A percentile compares a stretch with the other conserved stretches of the same genome.
phyloP scores from a whole-genome alignment of 2,797 vertebrate species.

The Nyctalus aviator region DNA sequence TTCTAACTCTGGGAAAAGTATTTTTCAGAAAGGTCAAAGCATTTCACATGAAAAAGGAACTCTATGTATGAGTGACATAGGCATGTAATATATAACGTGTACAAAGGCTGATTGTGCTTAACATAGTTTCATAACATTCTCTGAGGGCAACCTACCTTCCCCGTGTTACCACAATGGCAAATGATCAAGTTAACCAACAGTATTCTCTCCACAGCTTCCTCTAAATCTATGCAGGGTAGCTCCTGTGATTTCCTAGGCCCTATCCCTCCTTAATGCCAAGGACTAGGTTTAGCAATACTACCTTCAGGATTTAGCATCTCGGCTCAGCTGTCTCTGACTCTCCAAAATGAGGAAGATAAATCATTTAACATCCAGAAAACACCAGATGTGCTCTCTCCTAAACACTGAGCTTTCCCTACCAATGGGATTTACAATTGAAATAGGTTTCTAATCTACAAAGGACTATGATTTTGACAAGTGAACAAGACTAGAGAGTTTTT shows the following conservation, averaged over 20 bases:
- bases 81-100: neutral
- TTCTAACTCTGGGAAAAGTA: constrained; percentile 38
- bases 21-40: constrained; percentile 31
- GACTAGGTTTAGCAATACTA: constrained; percentile 66
- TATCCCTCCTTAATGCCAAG: neutral
- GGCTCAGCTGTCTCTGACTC: constrained; percentile 32
- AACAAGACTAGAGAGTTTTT: constrained; percentile 23
- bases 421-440: constrained; percentile 77
- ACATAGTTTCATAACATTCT: constrained; percentile 48
- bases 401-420: constrained; percentile 36
- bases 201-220: neutral
- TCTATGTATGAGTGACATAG: neutral
- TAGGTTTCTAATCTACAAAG: constrained; percentile 65
- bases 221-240: neutral
- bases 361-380: constrained; percentile 78
- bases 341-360: constrained; percentile 74
- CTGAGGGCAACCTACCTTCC: neutral
- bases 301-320: constrained; percentile 70
- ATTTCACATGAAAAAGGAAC: constrained; percentile 58
- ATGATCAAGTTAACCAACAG: constrained; percentile 32
- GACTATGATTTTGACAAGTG: constrained; percentile 56
- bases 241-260: constrained; percentile 45
- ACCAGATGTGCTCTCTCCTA: constrained; percentile 68
- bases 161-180: neutral
- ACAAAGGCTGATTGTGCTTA: constrained; percentile 14